A percentile compares a stretch with the other conserved stretches of the same genome.
These are phyloP conservation scores for Cyclina sinensis DNA, from an alignment of 1,140 invertebrate species.

Conservation along the genomic window DNA sequence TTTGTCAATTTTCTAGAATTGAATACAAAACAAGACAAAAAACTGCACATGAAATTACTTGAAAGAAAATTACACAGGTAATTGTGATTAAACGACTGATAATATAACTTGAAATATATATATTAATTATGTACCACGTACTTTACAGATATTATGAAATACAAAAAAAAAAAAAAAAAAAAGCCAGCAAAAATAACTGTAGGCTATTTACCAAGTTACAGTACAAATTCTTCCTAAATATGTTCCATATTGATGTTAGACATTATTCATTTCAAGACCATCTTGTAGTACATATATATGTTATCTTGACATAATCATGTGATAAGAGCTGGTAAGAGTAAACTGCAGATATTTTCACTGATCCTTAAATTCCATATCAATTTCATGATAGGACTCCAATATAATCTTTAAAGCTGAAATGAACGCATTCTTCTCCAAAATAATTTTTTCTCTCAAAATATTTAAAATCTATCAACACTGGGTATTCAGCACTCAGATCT, in stretches of 20 bases:
- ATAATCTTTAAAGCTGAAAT: neutral
- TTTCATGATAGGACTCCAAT: neutral
- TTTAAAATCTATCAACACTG: neutral
- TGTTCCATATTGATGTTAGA: neutral
- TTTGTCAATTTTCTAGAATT: no score
- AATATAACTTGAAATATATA: no score
- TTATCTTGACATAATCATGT: constrained; percentile 6
- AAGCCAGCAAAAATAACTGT: no score
- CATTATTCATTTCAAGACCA: neutral
- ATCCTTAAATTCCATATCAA: neutral
- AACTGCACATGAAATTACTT: no score
- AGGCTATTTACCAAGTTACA: neutral
- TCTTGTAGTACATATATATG: neutral
- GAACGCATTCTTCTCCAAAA: neutral
- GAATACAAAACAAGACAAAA: no score
- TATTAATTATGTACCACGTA: no score
- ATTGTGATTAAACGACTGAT: no score
- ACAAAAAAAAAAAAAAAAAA: no score
- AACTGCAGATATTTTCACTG: neutral
- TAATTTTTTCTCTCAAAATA: neutral
- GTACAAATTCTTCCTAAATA: neutral
- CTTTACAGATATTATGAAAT: no score
- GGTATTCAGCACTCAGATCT: no score
- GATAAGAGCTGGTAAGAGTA: neutral
- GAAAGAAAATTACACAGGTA: no score